Base-by-base conservation (phyloP, 2,113 vertebrate species). In the Erinaceus europaeus region DNA sequence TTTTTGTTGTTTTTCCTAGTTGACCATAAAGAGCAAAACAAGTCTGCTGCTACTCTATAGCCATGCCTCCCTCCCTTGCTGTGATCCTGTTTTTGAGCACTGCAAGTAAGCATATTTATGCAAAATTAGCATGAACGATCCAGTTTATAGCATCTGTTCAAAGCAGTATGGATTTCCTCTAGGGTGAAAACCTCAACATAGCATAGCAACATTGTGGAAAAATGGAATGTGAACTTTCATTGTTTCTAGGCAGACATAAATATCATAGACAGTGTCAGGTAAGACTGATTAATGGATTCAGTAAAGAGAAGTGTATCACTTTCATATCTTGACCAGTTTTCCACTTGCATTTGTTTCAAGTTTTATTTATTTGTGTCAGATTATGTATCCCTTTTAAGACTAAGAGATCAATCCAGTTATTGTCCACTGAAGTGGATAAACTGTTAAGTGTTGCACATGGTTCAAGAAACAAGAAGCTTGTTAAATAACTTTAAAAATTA, bases 111-210 rank as follows among this genome's bases (percentile, higher is more conserved):
- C 34, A 57, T 40, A 61, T 93, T 91, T 86, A 67, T 72, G 62
- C 80, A 83, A 55, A 88, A 79, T 92, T 90, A 76, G 61, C 62
- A 68, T 62, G 27, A 65, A 53, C 75, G 59, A 65, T 38, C 5
- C 40, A 59, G 55, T 88, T 64, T 76, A 32, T 46, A 80, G 57
- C 72, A 86, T 86, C 86, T 91, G 76, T 77, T 92, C 52, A 44
- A 14, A 38, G 9, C n/a, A 71, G 68, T 10, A 17, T 77, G 83
- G 73, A 59, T 93, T 80, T 80, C 40, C 84, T 94, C 84, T 64
- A 68, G 83, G 80, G 89, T 86, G 86, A 88, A 89, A 91, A 86
- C 86, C 76, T 90, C 86, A 91, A n/a, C 34, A 82, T n/a, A 59
- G 68, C 46, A 64, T 44, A 68, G 67, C 18, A 88, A 86, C 72